phyloP scores from a whole-genome alignment of 2,797 vertebrate genomes.

The Gallinago stenura region DNA sequence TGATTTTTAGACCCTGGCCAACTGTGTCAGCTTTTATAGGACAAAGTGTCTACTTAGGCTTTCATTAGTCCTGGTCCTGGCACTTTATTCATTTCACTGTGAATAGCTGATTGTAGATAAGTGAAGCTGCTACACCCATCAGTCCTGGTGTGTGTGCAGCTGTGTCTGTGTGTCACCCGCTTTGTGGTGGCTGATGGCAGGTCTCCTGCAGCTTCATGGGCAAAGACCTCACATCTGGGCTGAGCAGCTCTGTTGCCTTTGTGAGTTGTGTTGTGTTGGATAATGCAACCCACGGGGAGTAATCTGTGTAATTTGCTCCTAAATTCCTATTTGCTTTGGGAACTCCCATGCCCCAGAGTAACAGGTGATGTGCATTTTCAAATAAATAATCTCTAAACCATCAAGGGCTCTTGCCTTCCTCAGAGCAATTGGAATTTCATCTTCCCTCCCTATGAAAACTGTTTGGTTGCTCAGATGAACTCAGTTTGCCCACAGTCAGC shows the following conservation, averaged over 20 bases:
- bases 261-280: neutral
- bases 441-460: neutral
- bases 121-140: neutral
- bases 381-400: neutral
- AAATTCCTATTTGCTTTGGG: neutral
- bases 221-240: rapidly evolving
- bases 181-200: neutral
- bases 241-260: neutral
- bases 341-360: neutral
- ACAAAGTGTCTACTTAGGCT: neutral
- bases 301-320: neutral
- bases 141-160: neutral
- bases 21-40: constrained; percentile 9
- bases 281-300: neutral
- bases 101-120: neutral
- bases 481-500: neutral
- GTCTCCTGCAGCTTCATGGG: neutral
- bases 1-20: neutral
- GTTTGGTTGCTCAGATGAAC: rapidly evolving
- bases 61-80: neutral
- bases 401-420: neutral
- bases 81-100: neutral
- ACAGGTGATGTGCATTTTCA: neutral
- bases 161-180: neutral
- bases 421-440: neutral